These are phyloP conservation scores for Trachythela sp. DNA, from an alignment of 64 coral and sea anemone species.

Conservation along the genomic window DNA sequence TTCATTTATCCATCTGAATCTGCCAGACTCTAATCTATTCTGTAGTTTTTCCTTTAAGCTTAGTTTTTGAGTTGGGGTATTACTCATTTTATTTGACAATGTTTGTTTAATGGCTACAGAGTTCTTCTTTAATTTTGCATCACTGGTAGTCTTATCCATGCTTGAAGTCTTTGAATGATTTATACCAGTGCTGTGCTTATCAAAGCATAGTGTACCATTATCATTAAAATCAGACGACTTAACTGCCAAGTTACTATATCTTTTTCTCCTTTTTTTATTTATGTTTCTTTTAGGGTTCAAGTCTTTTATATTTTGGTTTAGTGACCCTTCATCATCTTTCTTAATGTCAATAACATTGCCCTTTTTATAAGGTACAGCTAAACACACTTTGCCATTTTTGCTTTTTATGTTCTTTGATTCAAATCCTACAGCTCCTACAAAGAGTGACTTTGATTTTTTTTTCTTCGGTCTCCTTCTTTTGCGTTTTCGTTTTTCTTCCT, in stretches of 20 bases:
- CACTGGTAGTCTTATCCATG: neutral
- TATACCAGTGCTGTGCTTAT: neutral
- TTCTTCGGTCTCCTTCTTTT: neutral
- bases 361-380: neutral
- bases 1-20: constrained; percentile 95
- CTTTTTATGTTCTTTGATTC: neutral
- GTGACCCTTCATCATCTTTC: neutral
- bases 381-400: neutral
- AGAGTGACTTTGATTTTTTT: constrained; percentile 9
- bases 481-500: constrained; percentile 10
- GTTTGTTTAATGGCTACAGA: neutral
- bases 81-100: too few species aligned
- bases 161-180: neutral
- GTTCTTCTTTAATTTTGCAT: neutral
- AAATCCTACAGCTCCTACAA: neutral
- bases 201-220: neutral
- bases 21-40: constrained; percentile 76
- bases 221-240: neutral
- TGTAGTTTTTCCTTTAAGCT: constrained; percentile 72
- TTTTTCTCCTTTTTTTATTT: neutral
- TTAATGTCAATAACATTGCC: too few species aligned
- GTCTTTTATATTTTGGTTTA: neutral
- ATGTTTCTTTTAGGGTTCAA: neutral
- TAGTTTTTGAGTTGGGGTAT: neutral
- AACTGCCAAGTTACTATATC: neutral